These are phyloP conservation scores for Zalophus californianus DNA, from an alignment of 2,797 vertebrate species.

Conservation along the genomic window DNA sequence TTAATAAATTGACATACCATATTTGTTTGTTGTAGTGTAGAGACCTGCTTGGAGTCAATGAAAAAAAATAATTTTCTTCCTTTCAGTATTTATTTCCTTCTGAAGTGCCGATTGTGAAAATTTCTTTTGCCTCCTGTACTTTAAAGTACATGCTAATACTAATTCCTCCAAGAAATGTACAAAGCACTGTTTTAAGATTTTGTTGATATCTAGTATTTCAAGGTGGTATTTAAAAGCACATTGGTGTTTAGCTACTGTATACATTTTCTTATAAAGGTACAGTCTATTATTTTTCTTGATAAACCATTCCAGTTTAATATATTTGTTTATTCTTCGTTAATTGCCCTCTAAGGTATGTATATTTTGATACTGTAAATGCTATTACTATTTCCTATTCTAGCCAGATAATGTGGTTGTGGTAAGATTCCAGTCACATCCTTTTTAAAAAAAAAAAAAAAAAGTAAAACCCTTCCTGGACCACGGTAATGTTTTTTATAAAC, in stretches of 20 bases:
- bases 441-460: not conserved
- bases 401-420: not conserved
- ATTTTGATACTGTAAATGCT: not conserved
- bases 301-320: not conserved
- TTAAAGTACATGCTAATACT: not conserved
- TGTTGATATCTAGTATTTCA: conserved; percentile 7
- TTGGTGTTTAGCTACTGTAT: conserved; percentile 4
- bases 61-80: not conserved
- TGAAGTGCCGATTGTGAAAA: not conserved
- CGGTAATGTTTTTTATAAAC: not conserved
- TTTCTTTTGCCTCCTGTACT: not conserved
- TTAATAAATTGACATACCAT: not conserved
- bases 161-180: conserved; percentile 37
- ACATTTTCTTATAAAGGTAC: not conserved
- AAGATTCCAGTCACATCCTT: not conserved
- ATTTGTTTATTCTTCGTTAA: not conserved
- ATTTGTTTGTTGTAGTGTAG: conserved; percentile 15
- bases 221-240: conserved; percentile 21
- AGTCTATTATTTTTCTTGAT: conserved; percentile 18
- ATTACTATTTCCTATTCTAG: conserved; percentile 1
- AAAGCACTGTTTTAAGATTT: not conserved
- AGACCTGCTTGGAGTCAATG: not conserved
- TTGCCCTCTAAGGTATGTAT: not conserved
- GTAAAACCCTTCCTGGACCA: not conserved
- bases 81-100: not conserved